Base-by-base conservation (phyloP, 2,113 vertebrate genomes). In the Myotis yumanensis region DNA sequence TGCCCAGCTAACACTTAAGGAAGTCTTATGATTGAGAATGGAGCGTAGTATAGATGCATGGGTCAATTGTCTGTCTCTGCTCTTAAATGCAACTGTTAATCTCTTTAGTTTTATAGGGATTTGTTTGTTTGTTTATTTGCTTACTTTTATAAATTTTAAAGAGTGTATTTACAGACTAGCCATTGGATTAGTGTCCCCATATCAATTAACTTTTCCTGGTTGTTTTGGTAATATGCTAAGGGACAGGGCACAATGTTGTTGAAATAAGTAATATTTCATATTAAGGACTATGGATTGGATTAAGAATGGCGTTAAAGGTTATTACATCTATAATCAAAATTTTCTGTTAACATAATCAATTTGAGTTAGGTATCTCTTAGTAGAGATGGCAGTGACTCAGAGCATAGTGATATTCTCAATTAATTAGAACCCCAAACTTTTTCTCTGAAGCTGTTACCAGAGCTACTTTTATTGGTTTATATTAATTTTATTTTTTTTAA, bases 161-260 rank as follows among this genome's bases (percentile, higher is more conserved):
- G 1, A 32, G 11, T 54, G 4, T 35, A 32, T 62, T 11, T 59
- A 86, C 9, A 62, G 22, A 76, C 9, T 46, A 51, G 18, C 1
- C 48, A 32, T 2, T 71, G 72, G 0, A 57, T 52, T 54, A 75
- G 18, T 46, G 52, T 59, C 8, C 1, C 14, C n/a, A 6, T 84
- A 43, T 14, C 3, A 48, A 2, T 14, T 68, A 59, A 80, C 12
- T 76, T 75, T 9, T 25, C 28, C 2, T 85, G 71, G 7, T n/a
- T 71, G 4, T 16, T 52, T 16, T 51, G 20, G 12, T 68, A 43
- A 25, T 12, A 43, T 0, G 20, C 22, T n/a, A 72, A 43, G 4
- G 12, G 10, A 12, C 6, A 23, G 22, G 5, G 3, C 22, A 52
- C 2, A 40, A 1, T 1, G 9, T 32, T 64, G 17, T 12, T 72